Evolutionary conservation across 2,888 invertebrate genomes (phyloP), one percentile per base, ranked within the genome.

Genomic region (Caenorhabditis auriculariae): DNA sequence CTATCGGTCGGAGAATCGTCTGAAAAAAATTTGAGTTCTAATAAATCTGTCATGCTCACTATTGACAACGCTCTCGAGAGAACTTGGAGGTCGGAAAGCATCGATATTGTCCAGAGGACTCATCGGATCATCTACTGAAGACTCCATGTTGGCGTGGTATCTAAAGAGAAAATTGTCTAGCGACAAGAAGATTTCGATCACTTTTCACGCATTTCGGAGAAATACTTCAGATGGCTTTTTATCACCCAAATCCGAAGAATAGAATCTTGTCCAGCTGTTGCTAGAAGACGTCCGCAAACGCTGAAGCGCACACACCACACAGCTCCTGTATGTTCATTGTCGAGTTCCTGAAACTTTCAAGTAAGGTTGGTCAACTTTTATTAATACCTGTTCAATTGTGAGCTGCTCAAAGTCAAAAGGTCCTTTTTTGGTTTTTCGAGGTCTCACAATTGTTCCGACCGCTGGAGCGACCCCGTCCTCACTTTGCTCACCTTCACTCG

Each of bases 251-350:
- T 90, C 42, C 95, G 86, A 57, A 98, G 85, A 65, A 93, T 88
- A 73, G 90, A 88, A 85, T 98, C 96, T 85, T 96, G 94, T 0
- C 96, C 96, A 52, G 95, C 96, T 0, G 95, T 95, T 26, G 96
- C 96, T 76, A 98, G 84, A 62, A 98, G 86, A 15, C 93, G 60
- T n/a, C 73, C 73, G 85, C 95, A 96, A 54, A 89, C 90, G 54
- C 93, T 94, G 84, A 95, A 96, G 84, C 93, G 93, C 90, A 96
- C 93, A 81, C 93, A 93, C 96, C 96, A 98, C 73, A 98, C 91
- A 1, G 96, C 93, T 43, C 85, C 86, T 12, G 88, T 87, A 83
- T 94, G 93, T 55, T 89, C 90, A 1, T 88, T 88, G 57, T 88
- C 88, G 74, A 93, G 86, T 80, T 91, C 93, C 73, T 86, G 86